These are phyloP conservation scores for Drosophila ercepeae DNA, from an alignment of 1,140 invertebrate species.

Conservation along the genomic window DNA sequence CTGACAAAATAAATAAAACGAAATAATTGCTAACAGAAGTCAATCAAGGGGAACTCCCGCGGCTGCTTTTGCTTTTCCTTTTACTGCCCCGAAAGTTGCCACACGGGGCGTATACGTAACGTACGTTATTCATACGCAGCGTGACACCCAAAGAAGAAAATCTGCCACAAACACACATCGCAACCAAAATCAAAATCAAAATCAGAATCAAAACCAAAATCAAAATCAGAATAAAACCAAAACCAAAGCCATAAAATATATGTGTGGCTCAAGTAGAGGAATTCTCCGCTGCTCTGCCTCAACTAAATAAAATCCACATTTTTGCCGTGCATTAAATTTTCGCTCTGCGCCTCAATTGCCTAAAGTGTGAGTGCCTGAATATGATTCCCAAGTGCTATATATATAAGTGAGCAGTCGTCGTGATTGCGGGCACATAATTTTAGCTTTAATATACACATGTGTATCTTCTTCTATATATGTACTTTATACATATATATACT, in stretches of 20 bases:
- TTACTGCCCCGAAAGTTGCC: slow-evolving; percentile 35
- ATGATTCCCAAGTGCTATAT: slow-evolving; percentile 10
- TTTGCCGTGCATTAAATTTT: slow-evolving; percentile 74
- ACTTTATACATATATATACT: neutral
- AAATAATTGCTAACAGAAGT: slow-evolving; percentile 57
- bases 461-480: neutral
- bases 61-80: neutral
- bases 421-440: slow-evolving; percentile 53
- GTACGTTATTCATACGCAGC: slow-evolving; percentile 78
- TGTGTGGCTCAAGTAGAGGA: slow-evolving; percentile 25
- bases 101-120: slow-evolving; percentile 63
- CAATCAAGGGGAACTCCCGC: slow-evolving; percentile 50
- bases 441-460: slow-evolving; percentile 42
- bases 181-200: too few species aligned
- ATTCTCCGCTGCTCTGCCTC: slow-evolving; percentile 16
- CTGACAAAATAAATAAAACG: slow-evolving; percentile 23
- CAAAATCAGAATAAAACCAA: slow-evolving; percentile 18
- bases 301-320: slow-evolving; percentile 72
- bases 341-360: slow-evolving; percentile 59
- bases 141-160: slow-evolving; percentile 49
- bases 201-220: neutral
- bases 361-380: slow-evolving; percentile 25
- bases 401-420: slow-evolving; percentile 12
- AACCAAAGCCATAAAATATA: slow-evolving; percentile 30
- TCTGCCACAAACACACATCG: slow-evolving; percentile 27